Base-by-base conservation (phyloP, 2,888 invertebrate genomes). In the Drosophila engyochracea region DNA sequence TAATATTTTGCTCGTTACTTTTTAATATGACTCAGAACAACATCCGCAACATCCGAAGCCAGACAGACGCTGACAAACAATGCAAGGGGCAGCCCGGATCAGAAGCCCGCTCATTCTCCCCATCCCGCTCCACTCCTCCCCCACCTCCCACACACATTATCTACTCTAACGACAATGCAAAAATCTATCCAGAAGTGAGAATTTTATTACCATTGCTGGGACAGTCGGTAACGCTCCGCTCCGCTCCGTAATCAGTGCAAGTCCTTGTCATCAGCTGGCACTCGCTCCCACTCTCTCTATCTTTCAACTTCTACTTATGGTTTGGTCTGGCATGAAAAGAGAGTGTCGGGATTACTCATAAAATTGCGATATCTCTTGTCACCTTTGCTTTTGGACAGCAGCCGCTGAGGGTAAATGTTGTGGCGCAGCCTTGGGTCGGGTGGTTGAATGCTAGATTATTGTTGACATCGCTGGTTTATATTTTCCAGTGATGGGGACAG, bases 291-390 rank as follows among this genome's bases (percentile, higher is more conserved):
- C 37, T n/a, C 52, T 6, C 47, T 16, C 16, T 22, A 4, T 4
- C 44, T 5, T 47, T 25, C 1, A 16, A 47, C 47, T 47, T 22
- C 16, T 47, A 25, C 25, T 47, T 47, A 47, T 47, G 47, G 47
- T 47, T 47, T 47, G 22, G 25, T 33, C 58, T 19, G 28, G 78
- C 71, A 71, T 73, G 73, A 76, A 76, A 81, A 79, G 72, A 82
- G 81, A 82, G 81, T 85, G 85, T 87, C 81, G 68, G 85, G 86
- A 84, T 81, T 82, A 88, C 85, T 85, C 86, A 90, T 90, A 91
- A 92, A 90, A 86, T 91, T 90, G 87, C 84, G 85, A 90, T 91
- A 88, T 91, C 89, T 91, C 91, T 91, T 91, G 91, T 91, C 92
- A 92, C 91, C 91, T 91, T 87, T 83, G 82, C 47, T 47, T 47